Evolutionary conservation across 2,113 vertebrate genomes (phyloP), one percentile per base, ranked within the genome.

Genomic region (Stigmatopora nigra): DNA sequence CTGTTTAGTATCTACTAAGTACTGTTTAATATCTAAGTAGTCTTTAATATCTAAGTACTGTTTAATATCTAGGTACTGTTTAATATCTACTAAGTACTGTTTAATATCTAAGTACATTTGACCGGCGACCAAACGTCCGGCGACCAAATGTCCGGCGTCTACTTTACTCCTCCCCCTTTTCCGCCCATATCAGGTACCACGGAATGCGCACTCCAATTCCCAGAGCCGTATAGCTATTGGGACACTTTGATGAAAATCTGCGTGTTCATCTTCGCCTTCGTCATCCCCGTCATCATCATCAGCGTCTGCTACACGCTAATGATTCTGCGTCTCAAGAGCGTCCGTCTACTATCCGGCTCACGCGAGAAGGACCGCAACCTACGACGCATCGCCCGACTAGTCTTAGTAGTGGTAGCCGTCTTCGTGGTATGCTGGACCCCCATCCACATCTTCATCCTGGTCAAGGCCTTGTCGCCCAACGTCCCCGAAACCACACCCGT

Each of bases 171-270:
- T n/a, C 25, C 25, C 25, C 25, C 25, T 3, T 3, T 31, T 31
- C 25, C 25, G 2, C 25, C 9, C 38, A 3, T 41, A 41, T 72
- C 79, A 90, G 92, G 89, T 36, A 91, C 87, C 15, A 94, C 92
- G 0, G 96, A 98, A 78, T 99, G 97, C 68, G 95, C 94, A 72
- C 80, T 99, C 64, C 95, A 98, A 76, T 99, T 99, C 85, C 96
- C 97, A 0, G 94, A 98, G 22, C 92, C 95, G 25, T 98, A 98
- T 13, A 71, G 85, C 66, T 99, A 95, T 90, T 98, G 96, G 95
- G 96, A 98, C 88, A 94, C 92, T 36, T 85, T 97, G 82, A 93
- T 99, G 95, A 97, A 97, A 87, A 92, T 98, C 83, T 99, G 95
- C 1, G 96, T 99, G 67, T 98, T 99, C 51, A 89, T 97, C 71